phyloP scores from a whole-genome alignment of 2,888 invertebrate genomes.

The Spilarctia lutea region DNA sequence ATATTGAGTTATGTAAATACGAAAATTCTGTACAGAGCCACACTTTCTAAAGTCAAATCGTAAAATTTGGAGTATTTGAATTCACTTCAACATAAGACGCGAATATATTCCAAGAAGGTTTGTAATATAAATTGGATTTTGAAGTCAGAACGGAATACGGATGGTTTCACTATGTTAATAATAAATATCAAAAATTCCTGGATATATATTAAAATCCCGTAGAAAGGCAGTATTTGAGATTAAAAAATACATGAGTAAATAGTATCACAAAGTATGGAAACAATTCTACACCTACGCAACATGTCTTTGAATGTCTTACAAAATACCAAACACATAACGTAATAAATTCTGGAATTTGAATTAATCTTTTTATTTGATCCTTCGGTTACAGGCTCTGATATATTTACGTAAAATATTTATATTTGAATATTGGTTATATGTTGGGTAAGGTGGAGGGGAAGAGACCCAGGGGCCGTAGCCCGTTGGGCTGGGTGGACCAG shows the following conservation, averaged over 20 bases:
- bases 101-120: background rate
- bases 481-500: too few relatives aligned
- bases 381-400: too few relatives aligned
- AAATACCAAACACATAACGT: background rate
- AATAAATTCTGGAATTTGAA: background rate
- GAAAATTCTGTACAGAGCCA: background rate
- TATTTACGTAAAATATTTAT: too few relatives aligned
- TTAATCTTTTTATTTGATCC: background rate
- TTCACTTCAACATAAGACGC: background rate
- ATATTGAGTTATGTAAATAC: constrained; percentile 1
- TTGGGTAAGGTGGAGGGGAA: too few relatives aligned
- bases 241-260: background rate
- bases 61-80: background rate
- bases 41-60: background rate
- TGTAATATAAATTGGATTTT: background rate
- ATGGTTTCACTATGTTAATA: background rate
- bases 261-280: background rate
- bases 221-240: background rate
- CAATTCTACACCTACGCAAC: background rate
- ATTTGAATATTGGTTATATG: too few relatives aligned
- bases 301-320: background rate
- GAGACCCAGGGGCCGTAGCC: too few relatives aligned
- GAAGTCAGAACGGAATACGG: background rate
- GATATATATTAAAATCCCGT: background rate
- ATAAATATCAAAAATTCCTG: background rate